A percentile compares a stretch with the other conserved stretches of the same genome.
phyloP scores from a whole-genome alignment of 2,797 vertebrate genomes.

The Fratercula arctica region DNA sequence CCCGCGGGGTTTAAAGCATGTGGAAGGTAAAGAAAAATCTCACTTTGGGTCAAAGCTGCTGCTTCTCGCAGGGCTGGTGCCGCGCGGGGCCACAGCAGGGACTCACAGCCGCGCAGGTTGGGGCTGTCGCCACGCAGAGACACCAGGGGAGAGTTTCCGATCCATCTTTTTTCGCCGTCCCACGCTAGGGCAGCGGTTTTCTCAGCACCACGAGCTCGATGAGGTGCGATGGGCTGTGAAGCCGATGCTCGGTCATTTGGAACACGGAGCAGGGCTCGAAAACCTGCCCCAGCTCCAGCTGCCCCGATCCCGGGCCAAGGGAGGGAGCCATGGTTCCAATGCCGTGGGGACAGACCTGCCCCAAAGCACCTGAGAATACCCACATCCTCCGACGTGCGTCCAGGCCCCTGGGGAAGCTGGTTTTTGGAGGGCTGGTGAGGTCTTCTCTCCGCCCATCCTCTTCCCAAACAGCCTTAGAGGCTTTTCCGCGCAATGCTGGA shows the following conservation, averaged over 20 bases:
- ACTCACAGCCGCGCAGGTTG: accelerated
- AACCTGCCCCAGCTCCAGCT: accelerated
- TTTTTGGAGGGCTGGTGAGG: not conserved
- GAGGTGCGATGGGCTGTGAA: accelerated
- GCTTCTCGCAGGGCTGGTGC: accelerated
- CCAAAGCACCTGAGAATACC: not conserved
- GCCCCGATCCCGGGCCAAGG: accelerated
- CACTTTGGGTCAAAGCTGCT: not conserved
- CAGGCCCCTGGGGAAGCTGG: accelerated
- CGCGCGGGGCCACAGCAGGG: accelerated
- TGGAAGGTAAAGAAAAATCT: not conserved
- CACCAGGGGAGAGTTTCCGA: not conserved
- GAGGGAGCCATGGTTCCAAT: accelerated
- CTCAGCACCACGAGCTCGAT: accelerated
- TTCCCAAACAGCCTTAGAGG: not conserved
- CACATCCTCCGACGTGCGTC: accelerated
- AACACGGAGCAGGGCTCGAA: accelerated
- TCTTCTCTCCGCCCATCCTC: accelerated
- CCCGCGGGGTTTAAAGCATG: not conserved
- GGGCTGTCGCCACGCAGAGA: no score
- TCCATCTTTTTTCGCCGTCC: not conserved
- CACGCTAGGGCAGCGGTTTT: accelerated
- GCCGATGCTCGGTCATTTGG: accelerated
- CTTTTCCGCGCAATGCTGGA: accelerated
- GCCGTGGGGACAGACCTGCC: not conserved